Evolutionary conservation across 64 coral and sea anemone species (phyloP).

Genomic region (Actinia tenebrosa): DNA sequence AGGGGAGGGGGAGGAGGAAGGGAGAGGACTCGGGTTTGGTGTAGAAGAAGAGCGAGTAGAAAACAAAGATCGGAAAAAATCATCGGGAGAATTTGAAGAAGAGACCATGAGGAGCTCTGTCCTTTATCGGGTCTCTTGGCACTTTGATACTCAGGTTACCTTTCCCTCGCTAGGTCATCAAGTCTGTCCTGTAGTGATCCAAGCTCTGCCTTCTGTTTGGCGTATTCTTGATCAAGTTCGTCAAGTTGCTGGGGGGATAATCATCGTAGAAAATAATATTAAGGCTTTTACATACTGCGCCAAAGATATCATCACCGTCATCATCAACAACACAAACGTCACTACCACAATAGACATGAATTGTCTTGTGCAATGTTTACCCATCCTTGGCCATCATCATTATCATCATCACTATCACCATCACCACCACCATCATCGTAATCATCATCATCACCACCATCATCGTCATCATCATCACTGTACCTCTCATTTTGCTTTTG

Average conservation of each 20-base stretch:
- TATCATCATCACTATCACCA: background rate
- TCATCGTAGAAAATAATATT: background rate
- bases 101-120: no score
- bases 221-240: conserved; percentile 42
- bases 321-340: background rate
- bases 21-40: no score
- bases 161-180: conserved; percentile 44
- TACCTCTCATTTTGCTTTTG: background rate
- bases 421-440: background rate
- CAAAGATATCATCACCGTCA: background rate
- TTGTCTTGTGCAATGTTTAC: no score
- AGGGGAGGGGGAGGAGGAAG: no score
- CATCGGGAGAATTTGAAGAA: no score
- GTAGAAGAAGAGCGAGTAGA: no score
- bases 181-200: conserved; percentile 39
- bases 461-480: background rate
- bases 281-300: background rate
- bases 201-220: conserved; percentile 43
- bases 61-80: no score
- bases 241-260: conserved; percentile 27
- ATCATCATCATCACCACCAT: background rate
- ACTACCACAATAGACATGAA: no score
- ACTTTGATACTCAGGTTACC: conserved; percentile 5
- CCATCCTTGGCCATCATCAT: background rate
- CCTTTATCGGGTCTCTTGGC: no score